phyloP scores from a whole-genome alignment of 35 echinoderm and acorn worm genomes.

The Hemicentrotus pulcherrimus region DNA sequence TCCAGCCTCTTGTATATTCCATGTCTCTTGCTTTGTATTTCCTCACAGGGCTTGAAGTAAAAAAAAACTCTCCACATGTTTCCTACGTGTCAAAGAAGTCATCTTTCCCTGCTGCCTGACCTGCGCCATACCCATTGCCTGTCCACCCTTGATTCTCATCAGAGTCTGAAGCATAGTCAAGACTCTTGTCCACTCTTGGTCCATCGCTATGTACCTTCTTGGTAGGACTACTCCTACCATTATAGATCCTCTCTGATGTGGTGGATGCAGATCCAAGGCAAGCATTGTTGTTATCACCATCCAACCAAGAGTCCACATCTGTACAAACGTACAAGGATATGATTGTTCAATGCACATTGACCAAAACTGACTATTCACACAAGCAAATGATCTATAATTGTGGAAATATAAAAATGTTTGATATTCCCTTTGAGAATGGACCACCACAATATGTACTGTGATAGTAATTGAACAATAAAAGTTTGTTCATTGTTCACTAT shows the following conservation, averaged over 20 bases:
- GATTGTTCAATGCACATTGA: background rate
- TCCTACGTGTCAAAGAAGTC: slow-evolving; percentile 86
- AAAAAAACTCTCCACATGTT: background rate
- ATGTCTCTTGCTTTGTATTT: too few species aligned
- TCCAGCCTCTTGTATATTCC: too few species aligned
- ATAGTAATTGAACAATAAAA: background rate
- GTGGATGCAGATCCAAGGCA: slow-evolving; percentile 78
- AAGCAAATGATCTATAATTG: background rate
- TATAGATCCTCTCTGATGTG: slow-evolving; percentile 90
- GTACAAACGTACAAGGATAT: background rate
- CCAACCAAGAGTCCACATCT: slow-evolving; percentile 90
- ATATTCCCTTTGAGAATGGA: background rate
- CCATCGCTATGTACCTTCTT: slow-evolving; percentile 16
- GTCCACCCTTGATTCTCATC: slow-evolving; percentile 70
- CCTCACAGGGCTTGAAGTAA: background rate
- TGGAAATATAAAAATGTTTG: background rate
- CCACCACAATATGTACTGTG: background rate
- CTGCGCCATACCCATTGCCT: background rate
- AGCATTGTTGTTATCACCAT: slow-evolving; percentile 81
- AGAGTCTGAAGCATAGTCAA: slow-evolving; percentile 41
- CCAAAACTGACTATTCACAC: background rate
- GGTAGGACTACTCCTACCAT: slow-evolving; percentile 83
- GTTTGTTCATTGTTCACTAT: background rate
- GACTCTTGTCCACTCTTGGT: background rate
- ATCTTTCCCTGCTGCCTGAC: slow-evolving; percentile 55